phyloP scores from a whole-genome alignment of 2,888 invertebrate genomes.

The Trissoscelio sp. region DNA sequence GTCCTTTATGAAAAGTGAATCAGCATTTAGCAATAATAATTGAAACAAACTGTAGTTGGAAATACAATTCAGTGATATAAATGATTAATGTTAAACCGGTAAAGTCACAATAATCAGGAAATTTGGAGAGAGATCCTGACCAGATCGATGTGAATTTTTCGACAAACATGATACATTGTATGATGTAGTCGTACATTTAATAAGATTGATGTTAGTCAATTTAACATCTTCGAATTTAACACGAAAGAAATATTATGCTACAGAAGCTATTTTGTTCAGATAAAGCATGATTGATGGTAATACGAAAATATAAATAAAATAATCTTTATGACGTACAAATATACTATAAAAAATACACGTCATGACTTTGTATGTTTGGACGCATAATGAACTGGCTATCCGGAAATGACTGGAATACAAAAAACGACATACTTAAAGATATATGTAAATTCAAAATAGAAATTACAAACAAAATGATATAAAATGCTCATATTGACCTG shows the following conservation, averaged over 20 bases:
- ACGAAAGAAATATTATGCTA: slow-evolving; percentile 11
- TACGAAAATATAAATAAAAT: slow-evolving; percentile 4
- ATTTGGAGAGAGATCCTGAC: no score
- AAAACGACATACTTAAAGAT: neutral
- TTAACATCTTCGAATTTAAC: slow-evolving; percentile 6
- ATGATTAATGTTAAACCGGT: no score
- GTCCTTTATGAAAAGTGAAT: neutral
- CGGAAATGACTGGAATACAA: slow-evolving; percentile 1
- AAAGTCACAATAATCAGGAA: no score
- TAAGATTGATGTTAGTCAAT: slow-evolving; percentile 21
- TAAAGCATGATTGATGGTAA: slow-evolving; percentile 21
- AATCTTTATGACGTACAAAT: slow-evolving; percentile 10
- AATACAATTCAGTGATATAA: no score
- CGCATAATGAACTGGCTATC: slow-evolving; percentile 6
- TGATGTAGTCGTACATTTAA: slow-evolving; percentile 23
- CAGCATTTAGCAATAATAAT: neutral
- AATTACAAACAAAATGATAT: neutral
- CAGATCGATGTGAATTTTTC: no score
- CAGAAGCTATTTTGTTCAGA: slow-evolving; percentile 1
- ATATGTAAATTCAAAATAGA: neutral
- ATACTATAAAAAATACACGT: neutral
- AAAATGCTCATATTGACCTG: no score
- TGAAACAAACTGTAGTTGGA: no score
- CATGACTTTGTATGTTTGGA: slow-evolving; percentile 7
- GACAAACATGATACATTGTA: slow-evolving; percentile 2